phyloP scores from a whole-genome alignment of 2,113 vertebrate species.

The Terrapene triunguis region DNA sequence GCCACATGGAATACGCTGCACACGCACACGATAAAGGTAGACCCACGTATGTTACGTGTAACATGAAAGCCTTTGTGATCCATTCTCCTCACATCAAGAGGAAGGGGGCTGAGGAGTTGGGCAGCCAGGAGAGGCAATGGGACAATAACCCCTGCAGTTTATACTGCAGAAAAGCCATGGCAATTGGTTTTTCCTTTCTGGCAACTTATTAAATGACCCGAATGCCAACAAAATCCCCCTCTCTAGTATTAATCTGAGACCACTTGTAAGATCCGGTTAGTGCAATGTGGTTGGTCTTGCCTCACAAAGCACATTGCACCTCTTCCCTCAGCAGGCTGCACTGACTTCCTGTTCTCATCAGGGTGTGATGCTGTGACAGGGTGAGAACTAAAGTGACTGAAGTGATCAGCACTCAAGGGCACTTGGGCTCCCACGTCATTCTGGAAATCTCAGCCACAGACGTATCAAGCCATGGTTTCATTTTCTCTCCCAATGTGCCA shows the following conservation, averaged over 20 bases:
- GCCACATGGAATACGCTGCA: neutral
- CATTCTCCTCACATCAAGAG: neutral
- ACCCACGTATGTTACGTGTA: neutral
- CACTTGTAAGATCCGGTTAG: slow-evolving; percentile 11
- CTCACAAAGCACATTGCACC: neutral
- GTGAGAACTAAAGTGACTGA: fast-evolving
- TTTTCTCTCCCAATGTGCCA: slow-evolving; percentile 66
- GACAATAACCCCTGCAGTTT: slow-evolving; percentile 15
- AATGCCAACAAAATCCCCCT: slow-evolving; percentile 61
- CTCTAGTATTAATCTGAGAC: slow-evolving; percentile 41
- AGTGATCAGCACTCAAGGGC: slow-evolving; percentile 5
- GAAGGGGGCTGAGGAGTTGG: neutral
- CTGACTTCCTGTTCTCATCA: neutral
- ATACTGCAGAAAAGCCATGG: neutral
- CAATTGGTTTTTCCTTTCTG: slow-evolving; percentile 41
- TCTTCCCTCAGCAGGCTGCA: neutral
- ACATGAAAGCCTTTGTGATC: slow-evolving; percentile 3
- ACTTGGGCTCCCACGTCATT: neutral
- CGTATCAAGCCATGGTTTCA: slow-evolving; percentile 44
- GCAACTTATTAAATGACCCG: slow-evolving; percentile 53
- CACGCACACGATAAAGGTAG: neutral
- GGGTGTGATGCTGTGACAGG: neutral
- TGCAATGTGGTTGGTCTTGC: fast-evolving
- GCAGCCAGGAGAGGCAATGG: neutral
- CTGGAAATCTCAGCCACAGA: slow-evolving; percentile 21